Evolutionary conservation across 2,888 invertebrate species (phyloP).

Genomic region (Microplitis manilae): DNA sequence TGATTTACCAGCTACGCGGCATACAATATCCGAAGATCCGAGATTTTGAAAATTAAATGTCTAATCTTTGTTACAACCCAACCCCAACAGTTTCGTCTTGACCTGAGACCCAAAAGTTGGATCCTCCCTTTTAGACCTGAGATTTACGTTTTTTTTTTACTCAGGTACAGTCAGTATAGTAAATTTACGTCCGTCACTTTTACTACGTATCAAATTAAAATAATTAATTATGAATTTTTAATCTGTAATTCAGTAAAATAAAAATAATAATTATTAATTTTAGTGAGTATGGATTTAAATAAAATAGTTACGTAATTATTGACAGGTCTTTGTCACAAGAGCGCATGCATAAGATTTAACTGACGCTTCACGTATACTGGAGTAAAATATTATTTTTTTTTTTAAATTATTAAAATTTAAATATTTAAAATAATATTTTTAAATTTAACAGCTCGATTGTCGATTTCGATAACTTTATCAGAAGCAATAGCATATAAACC

Average conservation of each 20-base stretch:
- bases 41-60: too few species aligned
- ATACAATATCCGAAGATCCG: too few species aligned
- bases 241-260: background rate
- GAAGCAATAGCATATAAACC: background rate
- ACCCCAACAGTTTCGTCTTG: too few species aligned
- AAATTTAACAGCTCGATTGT: background rate
- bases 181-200: background rate
- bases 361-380: conserved; percentile 7
- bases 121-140: background rate
- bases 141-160: background rate
- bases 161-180: conserved; percentile 15
- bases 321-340: conserved; percentile 49
- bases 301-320: conserved; percentile 48
- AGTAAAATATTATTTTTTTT: conserved; percentile 15
- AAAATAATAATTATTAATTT: background rate
- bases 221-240: background rate
- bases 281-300: background rate
- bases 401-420: background rate
- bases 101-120: background rate
- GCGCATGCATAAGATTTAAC: conserved; percentile 41
- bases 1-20: background rate
- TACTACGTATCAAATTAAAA: background rate
- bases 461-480: background rate
- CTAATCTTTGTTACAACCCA: too few species aligned
- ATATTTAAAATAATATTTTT: background rate